Evolutionary conservation across 1,140 invertebrate genomes (phyloP).

Genomic region (Hylyphantes graminicola): DNA sequence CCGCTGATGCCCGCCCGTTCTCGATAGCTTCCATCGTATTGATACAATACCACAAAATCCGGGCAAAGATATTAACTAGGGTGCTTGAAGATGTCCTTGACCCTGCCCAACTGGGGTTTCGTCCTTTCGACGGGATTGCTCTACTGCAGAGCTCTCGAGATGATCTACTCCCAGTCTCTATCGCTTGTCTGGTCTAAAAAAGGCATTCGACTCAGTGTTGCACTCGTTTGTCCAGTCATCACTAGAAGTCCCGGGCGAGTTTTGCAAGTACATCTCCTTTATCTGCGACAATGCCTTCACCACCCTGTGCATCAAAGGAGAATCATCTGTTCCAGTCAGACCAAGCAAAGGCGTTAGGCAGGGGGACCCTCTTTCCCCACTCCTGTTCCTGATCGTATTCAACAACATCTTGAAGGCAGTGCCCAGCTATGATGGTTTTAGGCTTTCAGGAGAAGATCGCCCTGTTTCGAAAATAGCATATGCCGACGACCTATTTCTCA

Average conservation of each 20-base stretch:
- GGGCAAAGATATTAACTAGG: not conserved
- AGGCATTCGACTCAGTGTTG: not conserved
- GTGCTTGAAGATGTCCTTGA: not conserved
- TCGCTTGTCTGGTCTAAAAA: not conserved
- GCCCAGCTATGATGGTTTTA: not conserved
- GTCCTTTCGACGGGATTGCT: not conserved
- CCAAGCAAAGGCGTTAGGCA: not conserved
- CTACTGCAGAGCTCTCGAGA: not conserved
- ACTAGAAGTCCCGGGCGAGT: not conserved
- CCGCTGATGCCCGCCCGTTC: not conserved
- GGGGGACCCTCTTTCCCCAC: not conserved
- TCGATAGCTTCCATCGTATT: not conserved
- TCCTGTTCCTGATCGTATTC: not conserved
- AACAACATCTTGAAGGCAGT: not conserved
- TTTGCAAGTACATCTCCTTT: not conserved
- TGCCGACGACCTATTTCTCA: not conserved
- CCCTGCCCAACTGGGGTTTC: not conserved
- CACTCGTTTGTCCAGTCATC: not conserved
- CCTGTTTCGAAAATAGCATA: not conserved
- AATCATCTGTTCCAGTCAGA: not conserved
- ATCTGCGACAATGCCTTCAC: not conserved
- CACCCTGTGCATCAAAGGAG: not conserved
- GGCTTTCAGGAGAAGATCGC: not conserved
- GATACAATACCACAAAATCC: not conserved
- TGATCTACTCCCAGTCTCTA: not conserved